A percentile compares a stretch with the other conserved stretches of the same genome.
phyloP scores from a whole-genome alignment of 2,113 vertebrate genomes.

The Pungitius pungitius region DNA sequence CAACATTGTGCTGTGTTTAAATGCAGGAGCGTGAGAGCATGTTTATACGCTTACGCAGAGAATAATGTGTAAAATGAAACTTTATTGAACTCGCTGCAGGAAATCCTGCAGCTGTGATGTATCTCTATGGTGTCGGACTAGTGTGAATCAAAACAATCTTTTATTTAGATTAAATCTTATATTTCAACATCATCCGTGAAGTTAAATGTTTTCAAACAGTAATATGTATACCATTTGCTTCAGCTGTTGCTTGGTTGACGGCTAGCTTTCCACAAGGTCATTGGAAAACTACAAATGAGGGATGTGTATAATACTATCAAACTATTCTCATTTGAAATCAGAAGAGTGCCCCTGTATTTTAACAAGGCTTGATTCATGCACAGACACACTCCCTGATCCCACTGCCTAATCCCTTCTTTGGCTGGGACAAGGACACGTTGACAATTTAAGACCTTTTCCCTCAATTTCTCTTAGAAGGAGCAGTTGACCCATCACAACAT shows the following conservation, averaged over 20 bases:
- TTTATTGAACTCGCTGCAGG: constrained; percentile 10
- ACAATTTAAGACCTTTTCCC: constrained; percentile 83
- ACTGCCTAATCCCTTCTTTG: constrained; percentile 79
- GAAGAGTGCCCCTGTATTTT: constrained; percentile 76
- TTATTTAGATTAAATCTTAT: constrained; percentile 33
- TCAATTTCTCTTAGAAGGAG: constrained; percentile 73
- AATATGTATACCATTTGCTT: constrained; percentile 28
- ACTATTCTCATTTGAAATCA: constrained; percentile 80
- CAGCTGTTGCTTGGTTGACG: constrained; percentile 61
- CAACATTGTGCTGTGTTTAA: constrained; percentile 1
- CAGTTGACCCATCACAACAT: constrained; percentile 75
- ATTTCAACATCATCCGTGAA: constrained; percentile 39
- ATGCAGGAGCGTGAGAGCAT: constrained; percentile 1
- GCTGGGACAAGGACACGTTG: constrained; percentile 83
- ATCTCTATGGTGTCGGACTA: not conserved
- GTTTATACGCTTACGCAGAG: constrained; percentile 1
- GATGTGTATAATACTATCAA: constrained; percentile 57
- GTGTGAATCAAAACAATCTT: constrained; percentile 43
- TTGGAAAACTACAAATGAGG: constrained; percentile 57
- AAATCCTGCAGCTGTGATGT: constrained; percentile 12
- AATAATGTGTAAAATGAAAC: not conserved
- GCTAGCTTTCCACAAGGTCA: constrained; percentile 48
- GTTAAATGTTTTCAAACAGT: constrained; percentile 32
- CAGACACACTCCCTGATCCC: constrained; percentile 83
- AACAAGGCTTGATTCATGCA: constrained; percentile 83